Base-by-base conservation (phyloP, 2,888 invertebrate genomes). In the Alloplasta piceator region DNA sequence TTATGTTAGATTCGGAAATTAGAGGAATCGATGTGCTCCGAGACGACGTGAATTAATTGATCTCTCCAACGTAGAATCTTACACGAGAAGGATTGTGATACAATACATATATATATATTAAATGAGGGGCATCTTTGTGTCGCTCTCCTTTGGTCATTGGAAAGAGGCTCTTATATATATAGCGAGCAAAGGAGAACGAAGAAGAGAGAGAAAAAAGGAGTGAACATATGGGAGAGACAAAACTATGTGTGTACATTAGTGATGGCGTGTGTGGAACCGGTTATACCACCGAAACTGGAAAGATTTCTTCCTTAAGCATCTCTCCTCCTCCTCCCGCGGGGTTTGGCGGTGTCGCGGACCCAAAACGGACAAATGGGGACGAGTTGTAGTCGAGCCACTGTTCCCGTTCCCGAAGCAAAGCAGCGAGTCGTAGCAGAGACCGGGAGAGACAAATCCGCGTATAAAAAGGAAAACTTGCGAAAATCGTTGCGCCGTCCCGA, bases 321-420 rank as follows among this genome's bases (percentile, higher is more conserved):
- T 41, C 58, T 76, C 55, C 48, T 64, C 66, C 58, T 58, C 50
- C 9, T 36, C 55, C 16, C 50, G 58, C 73, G 61, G 73, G 72
- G 55, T 80, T 68, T 64, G 72, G 72, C 73, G 56, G 64, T 66
- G 66, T 78, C 77, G 74, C 83, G 89, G 86, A 85, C 85, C 88
- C 86, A 85, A 90, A 90, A 89, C 86, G 89, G 88, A 90, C 89
- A 90, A 90, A 90, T 90, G 87, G 89, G 80, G 87, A 85, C 89
- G 90, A 87, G 88, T 72, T 80, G 87, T 86, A 87, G 88, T 87
- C 85, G 83, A 85, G 88, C 86, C 85, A 88, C 77, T 74, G 81
- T 72, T 48, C 61, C 61, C 63, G 14, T 26, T 26, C 55, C 39
- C 41, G 41, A 52, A 7, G 10, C 38, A 10, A 38, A 16, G 26